Base-by-base conservation (phyloP, 1,140 invertebrate species). In the Drosophila erecta region DNA sequence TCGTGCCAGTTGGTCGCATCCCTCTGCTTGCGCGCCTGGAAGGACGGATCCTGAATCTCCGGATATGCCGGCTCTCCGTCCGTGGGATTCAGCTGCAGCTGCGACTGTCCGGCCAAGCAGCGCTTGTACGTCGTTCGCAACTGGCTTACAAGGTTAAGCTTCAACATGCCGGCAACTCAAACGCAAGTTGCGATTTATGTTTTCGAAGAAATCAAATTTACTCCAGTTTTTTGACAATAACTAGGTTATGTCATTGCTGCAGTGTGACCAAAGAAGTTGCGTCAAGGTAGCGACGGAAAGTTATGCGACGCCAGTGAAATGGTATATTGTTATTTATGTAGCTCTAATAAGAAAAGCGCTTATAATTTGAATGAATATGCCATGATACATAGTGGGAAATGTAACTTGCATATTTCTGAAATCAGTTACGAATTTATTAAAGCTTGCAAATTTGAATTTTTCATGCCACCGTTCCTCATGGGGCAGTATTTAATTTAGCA, bases 51-150 rank as follows among this genome's bases (percentile, higher is more conserved):
- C 22, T 94, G 73, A 71, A 96, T 95, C 41, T 92, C 91, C 30
- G 95, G 95, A 93, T 96, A 96, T 67, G 94, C 91, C 15, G 93
- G 92, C 17, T 78, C 79, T 93, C 92, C 47, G 12, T 67, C 55
- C 10, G 61, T 11, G 1, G 20, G n/a, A 12, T 40, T 27, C 8
- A 46, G 17, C 0, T 76, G 30, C 40, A 55, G n/a, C 38, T 41
- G 60, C 5, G 76, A 15, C 38, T 72, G 65, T 12, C 81, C 60
- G 41, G 62, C 35, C 59, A 65, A 22, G 24, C 60, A 61, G 22
- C 62, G 59, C 43, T 47, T 15, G 24, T 15, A 65, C 3, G 33
- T 44, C 24, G 62, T 17, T 30, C 62, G 62, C 24, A 65, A n/a
- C 14, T 64, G 62, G 24, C 38, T 33, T 1, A 65, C 62, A 47